Base-by-base conservation (phyloP, 2,888 invertebrate species). In the Drosophila prostipennis region DNA sequence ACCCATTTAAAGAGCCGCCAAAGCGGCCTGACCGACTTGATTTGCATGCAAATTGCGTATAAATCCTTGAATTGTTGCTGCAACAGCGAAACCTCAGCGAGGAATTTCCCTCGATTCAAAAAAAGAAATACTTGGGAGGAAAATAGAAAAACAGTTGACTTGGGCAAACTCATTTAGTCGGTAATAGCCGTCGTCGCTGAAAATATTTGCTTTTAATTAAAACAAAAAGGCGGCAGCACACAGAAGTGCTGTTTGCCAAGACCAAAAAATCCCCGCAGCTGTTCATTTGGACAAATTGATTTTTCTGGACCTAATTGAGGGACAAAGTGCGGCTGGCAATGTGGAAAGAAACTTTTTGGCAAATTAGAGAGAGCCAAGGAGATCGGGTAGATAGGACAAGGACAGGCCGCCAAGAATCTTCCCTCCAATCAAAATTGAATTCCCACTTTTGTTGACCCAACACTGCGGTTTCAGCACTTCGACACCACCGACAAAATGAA, bases 1-100 rank as follows among this genome's bases (percentile, higher is more conserved):
- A n/a, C 23, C 29, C 19, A 11, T 2, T 34, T n/a, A 6, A 23
- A 6, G 23, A n/a, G 48, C 64, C 63, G 23, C 34, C 14, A 6
- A 40, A 40, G 26, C 6, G 29, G 6, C 40, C 65, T 36, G 26
- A 42, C 49, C 49, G 69, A 56, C 72, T 74, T 56, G 61, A 83
- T 79, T 79, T 83, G 83, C 80, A 79, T 79, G 83, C 69, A 79
- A 79, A 79, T 80, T 77, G 74, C 80, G 65, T 77, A 74, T 79
- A 77, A 79, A 79, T 77, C 77, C 80, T 82, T 79, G 83, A 79
- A 65, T 71, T 58, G 56, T 61, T 65, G 14, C 49, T 43, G 64
- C 39, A 57, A 52, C 36, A 26, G 26, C 7, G 14, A n/a, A 40
- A 51, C 26, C 26, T 32, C 19, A 11, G 13, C 46, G 13, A 23